Evolutionary conservation across 2,797 vertebrate genomes (phyloP), one percentile per base, ranked within the genome.

Genomic region (Sebastes matsubarae): DNA sequence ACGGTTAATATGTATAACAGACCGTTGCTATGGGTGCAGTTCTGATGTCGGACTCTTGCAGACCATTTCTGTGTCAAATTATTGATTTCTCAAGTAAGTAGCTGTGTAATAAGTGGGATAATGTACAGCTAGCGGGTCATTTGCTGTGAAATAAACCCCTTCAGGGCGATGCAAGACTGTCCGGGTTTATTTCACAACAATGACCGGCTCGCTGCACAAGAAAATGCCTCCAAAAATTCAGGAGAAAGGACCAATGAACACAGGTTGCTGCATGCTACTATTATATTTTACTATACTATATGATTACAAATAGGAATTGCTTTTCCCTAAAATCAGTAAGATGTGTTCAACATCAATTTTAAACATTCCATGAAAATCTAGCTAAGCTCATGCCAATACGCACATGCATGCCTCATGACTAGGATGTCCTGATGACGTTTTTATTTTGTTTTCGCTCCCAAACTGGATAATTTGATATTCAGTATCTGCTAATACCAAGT

Each of bases 341-440:
- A 54, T 24, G 22, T 67, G 34, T 72, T 61, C 25, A 22, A 24
- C 4, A 46, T 25, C 4, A 38, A 11, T 36, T 65, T 42, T 29
- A 50, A 38, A n/a, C 36, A 69, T 46, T n/a, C 9, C 2, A 25
- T n/a, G 16, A 58, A n/a, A 67, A 57, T 50, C 27, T 61, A 50
- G 18, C 50, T 50, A 64, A 73, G 16, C 54, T 54, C 59, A 8
- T 50, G 52, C 57, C 24, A 50, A 9, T 59, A 27, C 0, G 1
- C 58, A 57, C n/a, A 74, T 72, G 58, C 18, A 52, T 30, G 20
- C 18, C 72, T 46, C 27, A 57, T 80, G 73, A 70, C 65, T 60
- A 57, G 1, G 5, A 65, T 7, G 29, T n/a, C 4, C 11, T 14
- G 24, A 38, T 57, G 20, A 57, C 60, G 0, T 36, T 66, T 66